A percentile compares a stretch with the other conserved stretches of the same genome.
Evolutionary conservation across 2,113 vertebrate species (phyloP).

Genomic region (Arothron firmamentum): DNA sequence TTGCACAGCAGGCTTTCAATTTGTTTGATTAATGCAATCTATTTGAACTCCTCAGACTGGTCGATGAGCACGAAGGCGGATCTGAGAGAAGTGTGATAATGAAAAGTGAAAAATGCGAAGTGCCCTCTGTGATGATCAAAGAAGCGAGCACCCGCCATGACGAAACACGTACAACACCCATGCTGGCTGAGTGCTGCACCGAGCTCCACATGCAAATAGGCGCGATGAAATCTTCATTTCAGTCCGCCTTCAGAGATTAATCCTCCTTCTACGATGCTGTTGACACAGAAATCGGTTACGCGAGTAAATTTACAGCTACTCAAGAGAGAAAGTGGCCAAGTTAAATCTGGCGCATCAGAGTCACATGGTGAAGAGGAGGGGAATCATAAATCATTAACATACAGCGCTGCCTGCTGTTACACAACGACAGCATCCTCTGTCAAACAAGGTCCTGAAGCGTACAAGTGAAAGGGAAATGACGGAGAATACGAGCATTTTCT

Average conservation of each 20-base stretch:
- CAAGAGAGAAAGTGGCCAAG: constrained; percentile 11
- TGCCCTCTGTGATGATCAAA: neutral
- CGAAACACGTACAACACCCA: constrained; percentile 1
- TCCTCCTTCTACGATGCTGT: too few species aligned
- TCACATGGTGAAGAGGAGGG: constrained; percentile 31
- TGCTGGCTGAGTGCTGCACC: neutral
- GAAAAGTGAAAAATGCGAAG: constrained; percentile 8
- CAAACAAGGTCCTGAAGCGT: constrained; percentile 27
- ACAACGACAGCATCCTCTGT: constrained; percentile 31
- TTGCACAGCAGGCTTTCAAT: constrained; percentile 29
- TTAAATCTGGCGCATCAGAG: constrained; percentile 22
- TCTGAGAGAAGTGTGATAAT: neutral
- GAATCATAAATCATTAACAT: constrained; percentile 30
- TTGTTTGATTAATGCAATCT: constrained; percentile 30
- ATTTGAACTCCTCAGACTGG: constrained; percentile 9
- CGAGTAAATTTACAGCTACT: constrained; percentile 11
- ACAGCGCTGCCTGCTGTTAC: constrained; percentile 25
- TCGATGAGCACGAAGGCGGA: neutral
- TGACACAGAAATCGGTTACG: constrained; percentile 1
- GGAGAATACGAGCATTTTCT: neutral
- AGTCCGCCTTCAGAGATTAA: too few species aligned
- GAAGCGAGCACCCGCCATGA: constrained; percentile 1
- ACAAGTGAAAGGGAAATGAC: constrained; percentile 17
- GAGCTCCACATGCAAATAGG: neutral
- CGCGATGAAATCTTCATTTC: too few species aligned